phyloP scores from a whole-genome alignment of 2,797 vertebrate species.

The Siniperca undulata region DNA sequence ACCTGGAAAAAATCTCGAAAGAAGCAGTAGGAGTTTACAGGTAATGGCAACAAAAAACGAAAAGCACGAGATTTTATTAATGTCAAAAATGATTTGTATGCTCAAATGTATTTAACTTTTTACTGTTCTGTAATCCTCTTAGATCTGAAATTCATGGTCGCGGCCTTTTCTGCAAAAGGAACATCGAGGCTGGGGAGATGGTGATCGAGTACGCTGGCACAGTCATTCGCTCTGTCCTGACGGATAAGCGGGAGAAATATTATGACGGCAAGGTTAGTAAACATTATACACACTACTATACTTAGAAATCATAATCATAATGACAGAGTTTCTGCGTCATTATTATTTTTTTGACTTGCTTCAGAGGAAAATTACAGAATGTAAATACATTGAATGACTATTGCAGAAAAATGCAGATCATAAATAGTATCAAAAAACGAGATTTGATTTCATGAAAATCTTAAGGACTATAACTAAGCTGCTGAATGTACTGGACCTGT shows the following conservation, averaged over 20 bases:
- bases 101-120: background rate
- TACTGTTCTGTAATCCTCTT: background rate
- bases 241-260: conserved; percentile 94
- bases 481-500: background rate
- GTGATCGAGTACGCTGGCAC: conserved; percentile 95
- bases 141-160: conserved; percentile 94
- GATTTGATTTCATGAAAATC: background rate
- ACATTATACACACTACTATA: background rate
- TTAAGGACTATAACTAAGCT: background rate
- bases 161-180: conserved; percentile 95
- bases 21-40: conserved; percentile 97
- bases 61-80: background rate
- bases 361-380: no score
- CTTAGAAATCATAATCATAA: background rate
- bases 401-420: background rate
- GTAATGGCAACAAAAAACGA: conserved; percentile 66
- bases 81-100: background rate
- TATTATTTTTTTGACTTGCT: no score
- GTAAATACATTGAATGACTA: no score
- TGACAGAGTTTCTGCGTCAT: background rate
- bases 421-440: background rate
- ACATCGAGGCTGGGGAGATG: conserved; percentile 95
- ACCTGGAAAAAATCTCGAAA: conserved; percentile 94
- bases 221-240: conserved; percentile 92
- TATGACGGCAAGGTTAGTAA: conserved; percentile 92